These are phyloP conservation scores for Clarias fuscus DNA, from an alignment of 2,797 vertebrate species.

Conservation along the genomic window DNA sequence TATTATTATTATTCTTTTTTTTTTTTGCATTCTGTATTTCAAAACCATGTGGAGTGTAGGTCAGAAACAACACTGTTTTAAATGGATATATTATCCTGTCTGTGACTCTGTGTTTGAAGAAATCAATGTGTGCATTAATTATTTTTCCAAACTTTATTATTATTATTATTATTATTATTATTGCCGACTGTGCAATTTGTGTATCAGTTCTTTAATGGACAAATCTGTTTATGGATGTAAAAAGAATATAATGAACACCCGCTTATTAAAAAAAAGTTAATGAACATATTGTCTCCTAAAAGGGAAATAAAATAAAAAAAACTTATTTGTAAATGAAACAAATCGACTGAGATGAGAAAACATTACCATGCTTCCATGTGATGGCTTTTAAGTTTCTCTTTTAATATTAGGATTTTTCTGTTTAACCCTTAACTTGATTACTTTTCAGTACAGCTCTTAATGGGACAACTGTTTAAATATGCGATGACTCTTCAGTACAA, in stretches of 20 bases:
- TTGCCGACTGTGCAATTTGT: conserved; percentile 63
- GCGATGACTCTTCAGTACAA: background rate
- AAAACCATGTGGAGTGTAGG: conserved; percentile 29
- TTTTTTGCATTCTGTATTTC: conserved; percentile 50
- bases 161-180: conserved; percentile 47
- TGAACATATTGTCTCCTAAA: conserved; percentile 9
- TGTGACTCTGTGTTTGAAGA: conserved; percentile 58
- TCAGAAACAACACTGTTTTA: conserved; percentile 63
- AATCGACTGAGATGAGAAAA: conserved; percentile 15
- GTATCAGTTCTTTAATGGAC: conserved; percentile 63
- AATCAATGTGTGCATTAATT: conserved; percentile 53
- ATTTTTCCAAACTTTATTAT: conserved; percentile 46
- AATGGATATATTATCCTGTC: conserved; percentile 78
- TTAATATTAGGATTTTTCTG: background rate
- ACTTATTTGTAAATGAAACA: background rate
- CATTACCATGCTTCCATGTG: background rate
- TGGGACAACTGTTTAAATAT: background rate
- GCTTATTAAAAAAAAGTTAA: conserved; percentile 11
- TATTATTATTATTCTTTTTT: background rate
- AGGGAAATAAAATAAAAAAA: conserved; percentile 26
- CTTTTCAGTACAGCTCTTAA: background rate
- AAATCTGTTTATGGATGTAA: conserved; percentile 71
- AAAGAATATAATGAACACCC: conserved; percentile 58
- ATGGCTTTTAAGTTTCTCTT: background rate
- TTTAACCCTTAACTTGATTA: background rate